Evolutionary conservation across 2,113 vertebrate genomes (phyloP), one percentile per base, ranked within the genome.

Genomic region (Paramisgurnus dabryanus): DNA sequence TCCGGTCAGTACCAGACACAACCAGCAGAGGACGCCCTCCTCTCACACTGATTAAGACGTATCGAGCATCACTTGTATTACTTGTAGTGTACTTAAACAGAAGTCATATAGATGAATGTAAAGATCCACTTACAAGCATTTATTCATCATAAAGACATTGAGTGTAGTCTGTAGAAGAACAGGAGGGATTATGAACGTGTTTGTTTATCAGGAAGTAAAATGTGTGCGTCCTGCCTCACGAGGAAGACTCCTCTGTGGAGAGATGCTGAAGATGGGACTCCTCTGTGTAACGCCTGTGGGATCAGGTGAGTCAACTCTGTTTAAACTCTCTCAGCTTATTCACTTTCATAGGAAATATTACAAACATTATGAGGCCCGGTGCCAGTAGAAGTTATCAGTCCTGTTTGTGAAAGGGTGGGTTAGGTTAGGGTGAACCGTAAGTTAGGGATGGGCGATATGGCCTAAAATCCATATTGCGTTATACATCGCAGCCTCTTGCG

Each of bases 251-350:
- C 96, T 0, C 92, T 96, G 83, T 97, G 96, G 96, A 92, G 96
- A 86, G 95, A 96, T 39, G 95, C 95, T 0, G 95, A 96, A 85
- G 95, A 97, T 0, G 95, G 96, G 39, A 97, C 95, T 0, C 95
- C 95, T 0, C 94, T 96, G 27, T 97, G 96, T 75, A 97, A 97
- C 11, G 96, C 96, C 18, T 97, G 96, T 86, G 96, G 96, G 1
- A 96, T 97, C 90, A 94, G 96, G 96, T 97, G 87, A 34, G 70
- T 11, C 3, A 3, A 34, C 27, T 34, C 27, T 34, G 27, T 34
- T 34, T 34, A 34, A 34, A 34, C 27, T 34, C 27, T 2, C 27
- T 34, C 27, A 34, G 27, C 27, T 34, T 34, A 34, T 34, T 34
- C 3, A 3, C 27, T 34, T 34, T 34, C 27, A 34, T 34, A 34